These are phyloP conservation scores for Chloropsis hardwickii DNA, from an alignment of 2,113 vertebrate genomes.

Conservation along the genomic window DNA sequence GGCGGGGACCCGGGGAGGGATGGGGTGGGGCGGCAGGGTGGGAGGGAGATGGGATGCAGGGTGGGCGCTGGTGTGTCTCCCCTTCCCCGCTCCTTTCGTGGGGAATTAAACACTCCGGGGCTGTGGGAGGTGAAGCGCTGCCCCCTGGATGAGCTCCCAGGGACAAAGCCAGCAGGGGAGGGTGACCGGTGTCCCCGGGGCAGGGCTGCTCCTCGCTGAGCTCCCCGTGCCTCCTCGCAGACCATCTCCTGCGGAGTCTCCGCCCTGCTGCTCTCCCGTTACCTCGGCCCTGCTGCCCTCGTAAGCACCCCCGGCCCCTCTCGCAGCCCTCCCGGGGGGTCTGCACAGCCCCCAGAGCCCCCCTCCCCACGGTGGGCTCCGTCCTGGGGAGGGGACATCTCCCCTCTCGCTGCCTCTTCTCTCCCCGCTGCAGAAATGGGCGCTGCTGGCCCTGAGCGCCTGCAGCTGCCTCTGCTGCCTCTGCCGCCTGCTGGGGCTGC, in stretches of 20 bases:
- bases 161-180: neutral
- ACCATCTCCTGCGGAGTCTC: slow-evolving; percentile 74
- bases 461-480: slow-evolving; percentile 73
- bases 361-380: rapidly evolving
- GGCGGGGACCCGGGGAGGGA: neutral
- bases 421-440: slow-evolving; percentile 75
- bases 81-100: neutral
- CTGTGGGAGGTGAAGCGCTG: neutral
- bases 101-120: neutral
- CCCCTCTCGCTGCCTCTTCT: rapidly evolving
- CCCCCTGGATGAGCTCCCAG: rapidly evolving
- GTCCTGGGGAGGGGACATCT: rapidly evolving
- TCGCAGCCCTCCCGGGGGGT: rapidly evolving
- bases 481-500: slow-evolving; percentile 76
- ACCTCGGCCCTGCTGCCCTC: slow-evolving; percentile 67
- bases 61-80: rapidly evolving
- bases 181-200: rapidly evolving
- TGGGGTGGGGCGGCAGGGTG: neutral
- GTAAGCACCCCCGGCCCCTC: slow-evolving; percentile 56
- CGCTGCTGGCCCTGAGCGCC: slow-evolving; percentile 70
- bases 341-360: neutral
- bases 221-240: neutral
- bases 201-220: rapidly evolving
- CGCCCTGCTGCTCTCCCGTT: slow-evolving; percentile 81
- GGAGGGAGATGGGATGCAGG: neutral